Conservation (phyloP, 2,888 invertebrate genomes). For the Timema podura region DNA sequence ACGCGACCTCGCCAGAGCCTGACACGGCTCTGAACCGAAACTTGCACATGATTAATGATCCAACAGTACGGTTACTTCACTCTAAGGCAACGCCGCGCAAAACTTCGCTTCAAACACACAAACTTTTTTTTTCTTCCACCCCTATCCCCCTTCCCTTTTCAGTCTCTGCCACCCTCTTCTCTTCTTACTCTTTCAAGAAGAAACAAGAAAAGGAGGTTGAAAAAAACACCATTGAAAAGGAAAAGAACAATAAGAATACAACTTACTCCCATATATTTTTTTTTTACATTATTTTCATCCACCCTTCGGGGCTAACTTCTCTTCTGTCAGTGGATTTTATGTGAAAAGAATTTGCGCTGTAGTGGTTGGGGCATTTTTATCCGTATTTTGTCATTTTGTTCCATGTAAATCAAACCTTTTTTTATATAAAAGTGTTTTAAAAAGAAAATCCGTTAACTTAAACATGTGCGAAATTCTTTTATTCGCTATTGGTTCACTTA, state of each 20-base stretch:
- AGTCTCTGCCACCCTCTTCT: not conserved
- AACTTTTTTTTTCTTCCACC: conserved; percentile 16
- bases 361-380: too few species aligned
- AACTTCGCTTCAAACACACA: conserved; percentile 19
- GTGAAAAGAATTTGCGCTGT: too few species aligned
- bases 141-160: conserved; percentile 7
- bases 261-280: conserved; percentile 9
- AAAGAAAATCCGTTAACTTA: too few species aligned
- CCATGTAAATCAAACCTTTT: too few species aligned
- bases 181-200: not conserved
- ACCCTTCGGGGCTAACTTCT: not conserved
- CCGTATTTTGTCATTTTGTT: too few species aligned
- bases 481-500: too few species aligned
- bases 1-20: conserved; percentile 3
- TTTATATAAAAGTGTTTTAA: too few species aligned
- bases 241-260: conserved; percentile 11
- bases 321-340: too few species aligned
- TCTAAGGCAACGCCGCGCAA: conserved; percentile 17
- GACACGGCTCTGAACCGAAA: conserved; percentile 19
- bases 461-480: too few species aligned
- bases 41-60: conserved; percentile 27
- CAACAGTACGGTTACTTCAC: conserved; percentile 12
- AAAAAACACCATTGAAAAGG: not conserved
- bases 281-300: conserved; percentile 11
- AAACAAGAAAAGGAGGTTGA: conserved; percentile 16